Conservation (phyloP, 2,113 vertebrate species). For the Malurus cyaneus region DNA sequence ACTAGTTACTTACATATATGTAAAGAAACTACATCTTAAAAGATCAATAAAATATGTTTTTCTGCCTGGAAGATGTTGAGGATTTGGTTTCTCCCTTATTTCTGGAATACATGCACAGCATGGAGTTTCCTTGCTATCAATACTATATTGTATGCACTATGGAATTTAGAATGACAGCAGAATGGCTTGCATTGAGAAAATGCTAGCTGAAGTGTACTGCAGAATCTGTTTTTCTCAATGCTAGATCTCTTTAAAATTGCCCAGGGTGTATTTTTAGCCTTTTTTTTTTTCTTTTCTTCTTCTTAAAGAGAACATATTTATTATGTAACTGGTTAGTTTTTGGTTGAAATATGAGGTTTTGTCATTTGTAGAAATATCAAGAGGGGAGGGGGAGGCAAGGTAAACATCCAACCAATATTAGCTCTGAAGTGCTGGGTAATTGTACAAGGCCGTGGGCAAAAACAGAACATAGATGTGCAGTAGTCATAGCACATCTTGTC, state of each 20-base stretch:
- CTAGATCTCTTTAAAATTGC: slow-evolving; percentile 25
- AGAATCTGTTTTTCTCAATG: neutral
- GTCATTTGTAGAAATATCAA: neutral
- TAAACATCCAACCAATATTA: slow-evolving; percentile 68
- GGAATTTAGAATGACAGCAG: slow-evolving; percentile 11
- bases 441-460: slow-evolving; percentile 73
- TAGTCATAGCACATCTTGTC: slow-evolving; percentile 74
- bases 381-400: neutral
- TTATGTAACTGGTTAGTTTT: slow-evolving; percentile 3
- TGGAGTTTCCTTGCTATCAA: neutral
- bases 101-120: neutral
- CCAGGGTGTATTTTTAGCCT: neutral
- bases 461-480: slow-evolving; percentile 68
- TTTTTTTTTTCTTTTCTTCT: neutral
- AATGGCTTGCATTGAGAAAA: neutral
- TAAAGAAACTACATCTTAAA: neutral
- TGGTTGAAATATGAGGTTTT: slow-evolving; percentile 35
- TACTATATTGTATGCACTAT: neutral
- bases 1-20: neutral
- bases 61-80: neutral
- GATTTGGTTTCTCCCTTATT: neutral
- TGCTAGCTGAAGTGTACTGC: neutral
- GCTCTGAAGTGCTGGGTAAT: slow-evolving; percentile 73
- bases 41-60: neutral
- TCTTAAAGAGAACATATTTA: neutral